phyloP scores from a whole-genome alignment of 2,797 vertebrate species.

The Arctocebus calabarensis region DNA sequence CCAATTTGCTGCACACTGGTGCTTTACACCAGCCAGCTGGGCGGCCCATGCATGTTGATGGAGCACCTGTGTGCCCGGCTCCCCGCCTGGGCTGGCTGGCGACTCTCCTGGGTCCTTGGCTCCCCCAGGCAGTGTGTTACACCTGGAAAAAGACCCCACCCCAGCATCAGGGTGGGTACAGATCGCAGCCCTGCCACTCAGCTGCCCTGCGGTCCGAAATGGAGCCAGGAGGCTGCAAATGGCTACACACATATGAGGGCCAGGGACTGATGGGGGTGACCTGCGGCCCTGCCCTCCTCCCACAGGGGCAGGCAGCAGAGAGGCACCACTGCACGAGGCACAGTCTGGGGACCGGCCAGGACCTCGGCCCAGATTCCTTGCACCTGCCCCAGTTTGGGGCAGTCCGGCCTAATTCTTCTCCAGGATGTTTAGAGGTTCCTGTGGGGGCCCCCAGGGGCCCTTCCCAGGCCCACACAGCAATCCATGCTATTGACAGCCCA shows the following conservation, averaged over 20 bases:
- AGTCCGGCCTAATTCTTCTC: constrained; percentile 71
- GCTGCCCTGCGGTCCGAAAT: not conserved
- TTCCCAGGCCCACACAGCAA: not conserved
- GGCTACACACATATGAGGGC: fast-evolving
- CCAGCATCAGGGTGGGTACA: fast-evolving
- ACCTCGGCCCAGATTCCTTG: constrained; percentile 77
- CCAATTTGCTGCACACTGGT: not conserved
- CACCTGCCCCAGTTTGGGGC: constrained; percentile 75
- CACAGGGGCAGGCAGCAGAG: fast-evolving
- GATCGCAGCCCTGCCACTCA: fast-evolving
- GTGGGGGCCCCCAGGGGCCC: not conserved
- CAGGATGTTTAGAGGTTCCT: constrained; percentile 52
- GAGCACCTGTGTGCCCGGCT: not conserved
- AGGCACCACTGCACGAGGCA: not conserved
- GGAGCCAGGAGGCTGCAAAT: not conserved
- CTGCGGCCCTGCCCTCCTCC: not conserved
- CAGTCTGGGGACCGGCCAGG: constrained; percentile 51
- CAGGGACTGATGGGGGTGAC: not conserved
- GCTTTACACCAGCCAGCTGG: not conserved
- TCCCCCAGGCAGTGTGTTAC: not conserved
- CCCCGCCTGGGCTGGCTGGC: not conserved
- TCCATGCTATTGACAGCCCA: fast-evolving
- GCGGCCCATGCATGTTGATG: fast-evolving
- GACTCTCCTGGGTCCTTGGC: not conserved
- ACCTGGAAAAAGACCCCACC: not conserved